Conservation (phyloP, 2,113 vertebrate species). For the Aix galericulata region DNA sequence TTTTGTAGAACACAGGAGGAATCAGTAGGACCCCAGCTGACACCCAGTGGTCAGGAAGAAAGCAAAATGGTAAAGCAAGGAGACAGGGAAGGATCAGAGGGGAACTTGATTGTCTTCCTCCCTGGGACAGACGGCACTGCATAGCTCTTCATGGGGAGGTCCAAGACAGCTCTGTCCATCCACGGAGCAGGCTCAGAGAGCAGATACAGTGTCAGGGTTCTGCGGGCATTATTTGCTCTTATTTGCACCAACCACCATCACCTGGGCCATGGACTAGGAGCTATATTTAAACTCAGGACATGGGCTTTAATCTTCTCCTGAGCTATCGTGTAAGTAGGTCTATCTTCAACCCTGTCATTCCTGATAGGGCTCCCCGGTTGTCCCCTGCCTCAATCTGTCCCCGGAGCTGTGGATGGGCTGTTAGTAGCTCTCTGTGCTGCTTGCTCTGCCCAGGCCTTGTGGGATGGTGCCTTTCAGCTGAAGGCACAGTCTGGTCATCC, state of each 20-base stretch:
- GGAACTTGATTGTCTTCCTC: not conserved
- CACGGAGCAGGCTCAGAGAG: not conserved
- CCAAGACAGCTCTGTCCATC: not conserved
- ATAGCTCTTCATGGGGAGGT: accelerated
- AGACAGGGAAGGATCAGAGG: not conserved
- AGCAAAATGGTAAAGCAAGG: accelerated
- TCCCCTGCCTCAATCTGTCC: not conserved
- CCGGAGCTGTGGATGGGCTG: not conserved
- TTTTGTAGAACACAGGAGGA: not conserved
- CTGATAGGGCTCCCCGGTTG: not conserved
- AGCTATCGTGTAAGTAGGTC: not conserved
- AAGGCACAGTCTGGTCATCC: not conserved
- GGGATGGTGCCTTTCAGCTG: not conserved
- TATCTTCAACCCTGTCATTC: not conserved
- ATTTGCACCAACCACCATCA: not conserved
- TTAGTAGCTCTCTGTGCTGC: not conserved
- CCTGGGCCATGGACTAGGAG: not conserved
- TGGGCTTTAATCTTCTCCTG: not conserved
- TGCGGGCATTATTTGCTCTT: not conserved
- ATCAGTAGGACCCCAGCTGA: not conserved
- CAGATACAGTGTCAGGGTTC: accelerated
- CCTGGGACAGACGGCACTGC: not conserved
- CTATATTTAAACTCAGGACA: not conserved
- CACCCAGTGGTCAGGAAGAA: accelerated
- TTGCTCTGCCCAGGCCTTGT: not conserved